Evolutionary conservation across 2,888 invertebrate genomes (phyloP), one percentile per base, ranked within the genome.

Genomic region (Macrosiphum euphorbiae): DNA sequence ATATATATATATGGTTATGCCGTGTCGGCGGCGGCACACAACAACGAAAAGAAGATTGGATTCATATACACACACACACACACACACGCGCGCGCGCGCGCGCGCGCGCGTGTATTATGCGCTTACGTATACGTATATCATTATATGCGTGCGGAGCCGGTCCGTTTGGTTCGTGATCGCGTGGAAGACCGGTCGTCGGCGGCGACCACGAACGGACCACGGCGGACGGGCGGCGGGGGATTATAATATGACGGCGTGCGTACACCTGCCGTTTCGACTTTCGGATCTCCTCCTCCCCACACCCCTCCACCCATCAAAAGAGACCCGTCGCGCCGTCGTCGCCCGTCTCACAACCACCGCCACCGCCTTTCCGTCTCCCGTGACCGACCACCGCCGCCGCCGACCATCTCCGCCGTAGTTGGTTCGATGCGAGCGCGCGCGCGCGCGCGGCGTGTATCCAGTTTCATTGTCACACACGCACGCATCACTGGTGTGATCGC

Each of bases 251-350:
- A 94, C 94, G 52, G 86, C 87, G 92, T 1, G 86, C 92, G 92
- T 90, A 90, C 90, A 90, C 90, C 94, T 90, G 94, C 90, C 90
- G 94, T 94, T 90, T 90, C 86, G 94, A 94, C 94, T 94, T 94
- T 94, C 90, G 90, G 90, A 90, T 90, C 93, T 61, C 85, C 78
- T 41, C 89, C 78, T 61, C 93, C 85, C 52, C 55, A 78, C 92
- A 47, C 67, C 92, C 92, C 84, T 0, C n/a, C 67, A 1, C n/a
- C 35, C 1, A 1, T 35, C 10, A 3, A 44, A 5, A 16, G 84
- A 89, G 89, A 85, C 89, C 47, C 4, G 44, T 44, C 11, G 26
- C 91, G 44, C 84, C 78, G 20, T 28, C 93, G 61, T 5, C 78
- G 58, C 26, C n/a, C 67, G 87, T 88, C 92, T 58, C 16, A 67